Base-by-base conservation (phyloP, 1,140 invertebrate species). In the Coboldia fuscipes region DNA sequence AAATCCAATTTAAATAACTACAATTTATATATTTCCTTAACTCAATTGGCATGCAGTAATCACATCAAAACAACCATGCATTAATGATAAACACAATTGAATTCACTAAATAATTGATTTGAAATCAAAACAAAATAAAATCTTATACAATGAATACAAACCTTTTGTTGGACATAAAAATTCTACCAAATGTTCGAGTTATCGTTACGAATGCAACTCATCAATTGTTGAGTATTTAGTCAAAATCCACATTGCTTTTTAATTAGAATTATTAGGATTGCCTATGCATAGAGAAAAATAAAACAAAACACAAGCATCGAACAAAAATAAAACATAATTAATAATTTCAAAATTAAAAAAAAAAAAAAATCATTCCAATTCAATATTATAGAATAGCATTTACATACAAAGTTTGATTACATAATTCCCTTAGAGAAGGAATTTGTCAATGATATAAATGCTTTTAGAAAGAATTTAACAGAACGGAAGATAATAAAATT, bases 11-110 rank as follows among this genome's bases (percentile, higher is more conserved):
- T 12, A 6, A 12, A 12, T 15, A 24, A 4, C 39, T 40, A 41
- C 38, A 45, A 42, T 42, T 34, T 50, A 46, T 48, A 49, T 45
- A 48, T 48, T 49, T 48, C 45, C 47, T 45, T 50, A 48, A 48
- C 44, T 43, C n/a, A 39, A 29, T 48, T 48, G n/a, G 20, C 36
- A 35, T 41, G 17, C 36, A 40, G 23, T 36, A 15, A n/a, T n/a
- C n/a, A n/a, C n/a, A n/a, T n/a, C n/a, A n/a, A n/a, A n/a, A n/a
- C n/a, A n/a, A n/a, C n/a, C n/a, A n/a, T n/a, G n/a, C n/a, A n/a
- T n/a, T n/a, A n/a, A n/a, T n/a, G n/a, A n/a, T n/a, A n/a, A n/a
- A n/a, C n/a, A n/a, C n/a, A n/a, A n/a, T n/a, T n/a, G n/a, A n/a
- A n/a, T n/a, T n/a, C n/a, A n/a, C n/a, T n/a, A n/a, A n/a, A n/a